These are phyloP conservation scores for Plutomurus gul DNA, from an alignment of 1,140 invertebrate species.

Conservation along the genomic window DNA sequence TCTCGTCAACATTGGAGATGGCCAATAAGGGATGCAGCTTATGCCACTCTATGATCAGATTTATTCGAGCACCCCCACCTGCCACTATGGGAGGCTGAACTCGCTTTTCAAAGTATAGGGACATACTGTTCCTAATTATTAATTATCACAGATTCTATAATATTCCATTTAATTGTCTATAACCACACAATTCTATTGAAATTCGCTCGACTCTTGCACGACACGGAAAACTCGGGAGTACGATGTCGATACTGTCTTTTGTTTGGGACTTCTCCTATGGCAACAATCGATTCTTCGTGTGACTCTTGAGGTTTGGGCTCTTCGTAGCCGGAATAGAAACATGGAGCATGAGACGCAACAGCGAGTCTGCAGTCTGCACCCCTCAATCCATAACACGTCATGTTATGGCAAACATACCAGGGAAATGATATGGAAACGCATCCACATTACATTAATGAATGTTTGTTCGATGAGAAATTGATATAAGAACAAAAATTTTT, in stretches of 20 bases:
- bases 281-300: background rate
- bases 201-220: background rate
- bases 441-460: too few species aligned
- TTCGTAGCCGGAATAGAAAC: too few species aligned
- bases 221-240: background rate
- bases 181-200: background rate
- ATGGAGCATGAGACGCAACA: too few species aligned
- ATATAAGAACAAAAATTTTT: too few species aligned
- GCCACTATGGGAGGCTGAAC: constrained; percentile 35
- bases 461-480: too few species aligned
- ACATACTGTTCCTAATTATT: constrained; percentile 13
- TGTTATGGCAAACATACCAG: too few species aligned
- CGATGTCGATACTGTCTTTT: background rate
- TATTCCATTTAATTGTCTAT: too few species aligned
- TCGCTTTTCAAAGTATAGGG: constrained; percentile 47
- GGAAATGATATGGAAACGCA: too few species aligned
- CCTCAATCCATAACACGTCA: too few species aligned
- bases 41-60: constrained; percentile 79
- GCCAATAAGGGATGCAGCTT: constrained; percentile 76
- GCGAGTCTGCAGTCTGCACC: too few species aligned
- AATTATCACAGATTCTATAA: background rate
- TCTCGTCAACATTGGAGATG: constrained; percentile 81
- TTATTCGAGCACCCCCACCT: constrained; percentile 60
- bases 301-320: too few species aligned
- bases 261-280: background rate